Evolutionary conservation across 2,888 invertebrate genomes (phyloP).

Genomic region (Ctenicera cuprea): DNA sequence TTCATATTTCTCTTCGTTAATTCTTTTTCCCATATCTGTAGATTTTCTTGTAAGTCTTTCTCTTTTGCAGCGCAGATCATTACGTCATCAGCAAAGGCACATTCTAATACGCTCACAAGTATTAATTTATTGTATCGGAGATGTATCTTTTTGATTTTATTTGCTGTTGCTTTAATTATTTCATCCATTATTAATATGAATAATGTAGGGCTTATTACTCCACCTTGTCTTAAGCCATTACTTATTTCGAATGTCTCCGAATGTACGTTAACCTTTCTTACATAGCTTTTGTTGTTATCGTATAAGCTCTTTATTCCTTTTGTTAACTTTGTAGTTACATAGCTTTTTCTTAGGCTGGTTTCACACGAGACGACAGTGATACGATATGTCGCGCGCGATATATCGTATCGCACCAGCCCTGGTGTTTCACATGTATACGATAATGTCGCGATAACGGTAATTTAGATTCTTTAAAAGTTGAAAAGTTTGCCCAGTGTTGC

Average conservation of each 20-base stretch:
- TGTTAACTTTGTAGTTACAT: background rate
- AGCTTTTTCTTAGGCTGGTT: no score
- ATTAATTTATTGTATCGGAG: no score
- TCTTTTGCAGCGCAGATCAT: constrained; percentile 1
- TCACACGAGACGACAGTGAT: no score
- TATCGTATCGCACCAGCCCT: no score
- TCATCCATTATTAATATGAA: constrained; percentile 1
- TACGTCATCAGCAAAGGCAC: background rate
- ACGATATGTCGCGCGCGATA: no score
- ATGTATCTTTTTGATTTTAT: background rate
- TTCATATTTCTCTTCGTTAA: background rate
- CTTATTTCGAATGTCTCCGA: background rate
- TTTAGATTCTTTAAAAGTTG: no score
- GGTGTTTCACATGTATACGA: no score
- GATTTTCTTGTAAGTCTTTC: no score
- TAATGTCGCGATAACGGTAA: no score
- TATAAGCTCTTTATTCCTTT: background rate
- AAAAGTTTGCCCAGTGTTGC: no score
- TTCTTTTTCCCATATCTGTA: background rate
- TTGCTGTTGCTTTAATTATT: background rate
- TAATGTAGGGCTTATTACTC: background rate
- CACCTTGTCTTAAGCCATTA: background rate
- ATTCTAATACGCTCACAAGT: background rate
- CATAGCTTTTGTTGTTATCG: background rate
- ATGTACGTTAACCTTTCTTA: background rate